Conservation (phyloP, 2,797 vertebrate species). For the Hirundo rustica region DNA sequence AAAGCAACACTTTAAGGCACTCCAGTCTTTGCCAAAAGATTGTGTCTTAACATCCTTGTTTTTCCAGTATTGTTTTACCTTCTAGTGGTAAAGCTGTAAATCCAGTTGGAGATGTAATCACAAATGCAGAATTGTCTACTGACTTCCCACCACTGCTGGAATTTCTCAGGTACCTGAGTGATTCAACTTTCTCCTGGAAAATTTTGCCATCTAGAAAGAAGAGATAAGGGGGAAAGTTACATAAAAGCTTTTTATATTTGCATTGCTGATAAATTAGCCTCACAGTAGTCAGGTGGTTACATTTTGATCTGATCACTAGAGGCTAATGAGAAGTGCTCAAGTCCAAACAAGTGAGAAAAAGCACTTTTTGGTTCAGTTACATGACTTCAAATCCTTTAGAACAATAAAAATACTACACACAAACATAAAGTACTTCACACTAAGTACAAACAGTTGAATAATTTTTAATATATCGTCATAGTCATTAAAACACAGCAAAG, state of each 20-base stretch:
- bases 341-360: background rate
- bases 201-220: conserved; percentile 88
- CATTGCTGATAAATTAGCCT: background rate
- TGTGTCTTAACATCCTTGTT: background rate
- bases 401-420: background rate
- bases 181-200: conserved; percentile 96
- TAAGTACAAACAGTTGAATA: background rate
- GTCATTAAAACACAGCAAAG: background rate
- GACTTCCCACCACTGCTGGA: conserved; percentile 87
- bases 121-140: conserved; percentile 80
- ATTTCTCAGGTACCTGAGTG: conserved; percentile 88
- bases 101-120: conserved; percentile 81
- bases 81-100: conserved; percentile 80
- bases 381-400: background rate
- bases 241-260: background rate
- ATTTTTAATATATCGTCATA: background rate
- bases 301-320: background rate
- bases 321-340: background rate
- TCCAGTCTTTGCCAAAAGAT: background rate
- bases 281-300: background rate
- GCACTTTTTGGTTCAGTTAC: background rate
- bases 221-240: background rate
- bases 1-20: background rate
- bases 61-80: conserved; percentile 75
- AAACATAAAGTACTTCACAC: background rate